phyloP scores from a whole-genome alignment of 2,113 vertebrate species.

The Sphyrna mokarran region DNA sequence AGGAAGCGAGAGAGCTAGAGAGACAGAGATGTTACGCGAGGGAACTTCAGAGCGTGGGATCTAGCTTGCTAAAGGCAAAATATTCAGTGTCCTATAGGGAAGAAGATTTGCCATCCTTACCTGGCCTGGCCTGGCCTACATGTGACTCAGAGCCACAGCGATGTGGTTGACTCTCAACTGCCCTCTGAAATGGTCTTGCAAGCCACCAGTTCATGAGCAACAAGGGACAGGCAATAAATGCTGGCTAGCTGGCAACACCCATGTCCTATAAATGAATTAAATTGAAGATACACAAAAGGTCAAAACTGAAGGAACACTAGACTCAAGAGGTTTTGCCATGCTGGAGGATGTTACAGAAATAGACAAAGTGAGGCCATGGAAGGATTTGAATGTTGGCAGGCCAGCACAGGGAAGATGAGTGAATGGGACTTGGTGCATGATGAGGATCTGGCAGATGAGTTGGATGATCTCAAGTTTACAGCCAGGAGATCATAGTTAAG shows the following conservation, averaged over 20 bases:
- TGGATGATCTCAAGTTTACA: neutral
- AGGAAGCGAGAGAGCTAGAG: neutral
- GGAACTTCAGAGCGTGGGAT: neutral
- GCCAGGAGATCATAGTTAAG: neutral
- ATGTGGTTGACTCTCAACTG: too few species aligned
- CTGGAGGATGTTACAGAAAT: neutral
- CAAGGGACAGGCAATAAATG: too few species aligned
- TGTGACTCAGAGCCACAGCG: too few species aligned
- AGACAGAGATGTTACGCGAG: neutral
- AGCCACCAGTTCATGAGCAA: too few species aligned
- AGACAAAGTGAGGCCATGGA: neutral
- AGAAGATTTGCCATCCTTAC: too few species aligned
- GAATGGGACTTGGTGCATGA: neutral
- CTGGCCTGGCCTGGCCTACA: too few species aligned
- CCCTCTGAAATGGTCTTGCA: too few species aligned
- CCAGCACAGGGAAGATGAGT: neutral
- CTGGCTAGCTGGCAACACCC: too few species aligned
- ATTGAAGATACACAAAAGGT: neutral
- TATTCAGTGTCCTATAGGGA: neutral
- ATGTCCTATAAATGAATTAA: neutral
- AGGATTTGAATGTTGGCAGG: neutral
- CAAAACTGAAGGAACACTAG: neutral
- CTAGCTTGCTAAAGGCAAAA: neutral
- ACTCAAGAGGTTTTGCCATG: neutral
- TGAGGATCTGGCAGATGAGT: neutral